Base-by-base conservation (phyloP, 1,140 invertebrate genomes). In the Nautilus pompilius region DNA sequence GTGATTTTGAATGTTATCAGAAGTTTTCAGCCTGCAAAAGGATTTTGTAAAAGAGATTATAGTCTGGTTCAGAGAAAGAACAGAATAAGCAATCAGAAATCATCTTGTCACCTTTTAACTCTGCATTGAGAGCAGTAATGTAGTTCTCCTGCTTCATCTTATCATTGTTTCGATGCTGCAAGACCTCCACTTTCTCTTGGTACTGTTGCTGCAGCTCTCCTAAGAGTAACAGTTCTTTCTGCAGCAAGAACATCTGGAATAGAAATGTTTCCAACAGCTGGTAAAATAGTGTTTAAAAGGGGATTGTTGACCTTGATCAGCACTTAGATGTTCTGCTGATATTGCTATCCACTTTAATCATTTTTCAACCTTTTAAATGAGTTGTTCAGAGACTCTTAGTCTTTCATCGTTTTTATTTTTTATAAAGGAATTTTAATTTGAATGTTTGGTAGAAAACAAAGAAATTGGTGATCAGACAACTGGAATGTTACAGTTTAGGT, bases 121-220 rank as follows among this genome's bases (percentile, higher is more conserved):
- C 72, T 2, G 65, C 63, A 30, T 66, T 66, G 20, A 74, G 59
- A 2, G 73, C 59, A 13, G 58, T 49, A 1, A 73, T 58, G 3
- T 69, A 36, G n/a, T 64, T 57, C 1, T 70, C 63, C 28, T 69
- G 58, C 29, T 73, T 70, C 10, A 59, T 58, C 29, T 64, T 66
- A 13, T 45, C 41, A 6, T 66, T 60, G 20, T 33, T 29, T 24
- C 46, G 32, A 36, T 60, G 22, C 30, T 33, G 20, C 36, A 34
- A 20, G 28, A 29, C 59, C 5, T 32, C 60, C 30, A 81, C 63
- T 46, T 75, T 72, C 51, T 81, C 77, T 62, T 78, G 72, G 57
- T 77, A 80, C 53, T 78, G 76, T 46, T 80, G 73, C 48, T 80
- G 78, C n/a, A 82, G 61, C 59, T 82, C 81, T 30, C 79, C 78